Conservation (phyloP, 2,888 invertebrate species). For the Ormyrus rosae region DNA sequence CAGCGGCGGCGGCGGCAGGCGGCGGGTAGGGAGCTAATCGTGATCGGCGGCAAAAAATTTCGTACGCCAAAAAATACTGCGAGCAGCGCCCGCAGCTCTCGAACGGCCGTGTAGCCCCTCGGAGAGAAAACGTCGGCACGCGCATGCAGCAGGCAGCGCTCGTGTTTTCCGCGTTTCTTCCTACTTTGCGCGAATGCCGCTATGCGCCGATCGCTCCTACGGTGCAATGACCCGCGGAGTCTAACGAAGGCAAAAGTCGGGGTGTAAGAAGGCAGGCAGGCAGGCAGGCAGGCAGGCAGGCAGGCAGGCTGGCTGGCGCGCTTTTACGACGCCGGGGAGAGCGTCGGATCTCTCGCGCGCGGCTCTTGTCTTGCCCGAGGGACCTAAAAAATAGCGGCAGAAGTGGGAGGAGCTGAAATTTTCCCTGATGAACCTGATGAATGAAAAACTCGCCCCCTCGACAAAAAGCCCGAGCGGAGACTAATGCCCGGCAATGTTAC, state of each 20-base stretch:
- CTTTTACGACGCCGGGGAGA: constrained; percentile 46
- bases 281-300: no score
- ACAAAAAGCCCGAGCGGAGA: neutral
- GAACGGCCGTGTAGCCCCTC: neutral
- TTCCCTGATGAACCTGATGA: constrained; percentile 39
- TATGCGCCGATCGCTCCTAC: constrained; percentile 56
- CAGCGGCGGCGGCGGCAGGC: no score
- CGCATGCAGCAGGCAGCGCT: constrained; percentile 57
- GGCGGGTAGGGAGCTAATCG: constrained; percentile 4
- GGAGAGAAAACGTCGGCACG: constrained; percentile 63
- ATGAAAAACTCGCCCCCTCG: constrained; percentile 29
- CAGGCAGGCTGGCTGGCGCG: neutral
- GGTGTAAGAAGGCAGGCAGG: constrained; percentile 25
- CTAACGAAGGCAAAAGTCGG: constrained; percentile 62
- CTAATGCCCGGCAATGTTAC: neutral
- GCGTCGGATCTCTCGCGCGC: constrained; percentile 6
- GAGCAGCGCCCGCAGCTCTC: neutral
- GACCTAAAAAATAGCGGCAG: neutral
- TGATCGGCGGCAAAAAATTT: constrained; percentile 34
- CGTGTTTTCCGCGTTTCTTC: constrained; percentile 67
- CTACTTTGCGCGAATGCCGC: constrained; percentile 63
- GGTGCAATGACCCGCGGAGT: constrained; percentile 66
- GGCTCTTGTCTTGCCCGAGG: neutral
- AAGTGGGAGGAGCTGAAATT: neutral
- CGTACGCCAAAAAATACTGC: constrained; percentile 6